A percentile compares a stretch with the other conserved stretches of the same genome.
These are phyloP conservation scores for Poecilia gillii DNA, from an alignment of 2,797 vertebrate species.

Conservation along the genomic window DNA sequence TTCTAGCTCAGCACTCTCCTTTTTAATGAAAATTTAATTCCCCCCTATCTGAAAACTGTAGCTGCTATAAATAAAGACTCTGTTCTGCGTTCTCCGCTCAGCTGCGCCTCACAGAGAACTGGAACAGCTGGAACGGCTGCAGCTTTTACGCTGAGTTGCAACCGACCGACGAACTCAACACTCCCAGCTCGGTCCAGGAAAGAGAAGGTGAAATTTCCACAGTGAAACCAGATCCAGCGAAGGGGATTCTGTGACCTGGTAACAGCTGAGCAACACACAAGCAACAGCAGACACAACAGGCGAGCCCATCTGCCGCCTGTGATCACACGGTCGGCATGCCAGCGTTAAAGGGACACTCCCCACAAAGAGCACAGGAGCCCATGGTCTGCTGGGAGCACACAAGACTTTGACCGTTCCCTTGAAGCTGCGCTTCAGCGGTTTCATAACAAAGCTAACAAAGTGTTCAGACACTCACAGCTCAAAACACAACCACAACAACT, in stretches of 20 bases:
- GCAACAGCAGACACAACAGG: constrained; percentile 75
- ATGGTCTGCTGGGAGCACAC: constrained; percentile 28
- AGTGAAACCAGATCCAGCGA: constrained; percentile 73
- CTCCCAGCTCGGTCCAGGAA: constrained; percentile 53
- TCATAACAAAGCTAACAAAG: constrained; percentile 37
- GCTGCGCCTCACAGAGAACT: constrained; percentile 22
- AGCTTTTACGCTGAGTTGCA: constrained; percentile 7
- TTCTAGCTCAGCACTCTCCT: constrained; percentile 62
- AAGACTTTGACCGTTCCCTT: constrained; percentile 48
- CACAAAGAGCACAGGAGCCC: constrained; percentile 5
- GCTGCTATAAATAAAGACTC: constrained; percentile 56
- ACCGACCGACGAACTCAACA: constrained; percentile 23
- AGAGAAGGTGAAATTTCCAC: constrained; percentile 76
- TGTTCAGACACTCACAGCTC: constrained; percentile 21
- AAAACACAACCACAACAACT: constrained; percentile 22
- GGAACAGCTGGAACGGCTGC: constrained; percentile 36
- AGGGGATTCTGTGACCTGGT: constrained; percentile 63
- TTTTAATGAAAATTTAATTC: constrained; percentile 74
- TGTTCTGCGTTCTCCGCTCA: constrained; percentile 30
- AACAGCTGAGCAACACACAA: constrained; percentile 77
- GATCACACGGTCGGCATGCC: constrained; percentile 51
- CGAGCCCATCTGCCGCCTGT: constrained; percentile 66
- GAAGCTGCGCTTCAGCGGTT: constrained; percentile 18
- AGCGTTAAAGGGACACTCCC: constrained; percentile 10
- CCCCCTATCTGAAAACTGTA: constrained; percentile 45